A percentile compares a stretch with the other conserved stretches of the same genome.
These are phyloP conservation scores for Aspidiotus destructor DNA, from an alignment of 2,888 invertebrate genomes.

Conservation along the genomic window DNA sequence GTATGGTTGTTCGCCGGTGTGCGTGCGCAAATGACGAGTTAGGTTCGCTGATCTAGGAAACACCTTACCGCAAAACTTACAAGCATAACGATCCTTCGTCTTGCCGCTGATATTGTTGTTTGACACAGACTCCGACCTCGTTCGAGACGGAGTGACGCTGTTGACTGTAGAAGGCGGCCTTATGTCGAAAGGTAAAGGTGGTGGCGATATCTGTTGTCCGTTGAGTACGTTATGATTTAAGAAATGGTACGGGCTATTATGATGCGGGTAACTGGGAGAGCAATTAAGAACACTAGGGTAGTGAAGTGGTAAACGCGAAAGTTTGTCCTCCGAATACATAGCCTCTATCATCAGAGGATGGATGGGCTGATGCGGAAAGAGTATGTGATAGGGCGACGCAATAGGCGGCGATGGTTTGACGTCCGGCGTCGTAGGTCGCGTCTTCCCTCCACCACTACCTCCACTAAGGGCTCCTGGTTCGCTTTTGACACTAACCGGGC, in stretches of 20 bases:
- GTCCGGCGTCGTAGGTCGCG: constrained; percentile 34
- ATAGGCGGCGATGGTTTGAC: constrained; percentile 31
- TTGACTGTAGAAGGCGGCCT: not conserved
- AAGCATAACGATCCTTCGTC: constrained; percentile 78
- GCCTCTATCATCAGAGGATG: constrained; percentile 64
- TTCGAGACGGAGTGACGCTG: constrained; percentile 6
- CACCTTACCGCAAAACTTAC: constrained; percentile 94
- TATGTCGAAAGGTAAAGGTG: constrained; percentile 24
- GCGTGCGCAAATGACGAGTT: constrained; percentile 91
- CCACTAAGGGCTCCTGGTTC: constrained; percentile 7
- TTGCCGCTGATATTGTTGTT: not conserved
- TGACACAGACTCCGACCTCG: not conserved
- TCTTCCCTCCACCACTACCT: constrained; percentile 26
- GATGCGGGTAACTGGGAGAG: constrained; percentile 42
- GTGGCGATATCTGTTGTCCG: constrained; percentile 40
- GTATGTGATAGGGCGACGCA: constrained; percentile 43
- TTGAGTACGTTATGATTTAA: constrained; percentile 44
- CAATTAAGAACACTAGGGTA: constrained; percentile 45
- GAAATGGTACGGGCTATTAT: constrained; percentile 42
- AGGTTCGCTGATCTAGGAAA: constrained; percentile 96
- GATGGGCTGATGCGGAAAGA: constrained; percentile 53
- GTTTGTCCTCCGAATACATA: constrained; percentile 54
- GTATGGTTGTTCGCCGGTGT: constrained; percentile 96
- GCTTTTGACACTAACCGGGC: constrained; percentile 14
- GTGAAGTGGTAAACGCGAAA: constrained; percentile 51